A percentile compares a stretch with the other conserved stretches of the same genome.
Evolutionary conservation across 2,888 invertebrate species (phyloP).

Genomic region (Drosophila prostipennis): DNA sequence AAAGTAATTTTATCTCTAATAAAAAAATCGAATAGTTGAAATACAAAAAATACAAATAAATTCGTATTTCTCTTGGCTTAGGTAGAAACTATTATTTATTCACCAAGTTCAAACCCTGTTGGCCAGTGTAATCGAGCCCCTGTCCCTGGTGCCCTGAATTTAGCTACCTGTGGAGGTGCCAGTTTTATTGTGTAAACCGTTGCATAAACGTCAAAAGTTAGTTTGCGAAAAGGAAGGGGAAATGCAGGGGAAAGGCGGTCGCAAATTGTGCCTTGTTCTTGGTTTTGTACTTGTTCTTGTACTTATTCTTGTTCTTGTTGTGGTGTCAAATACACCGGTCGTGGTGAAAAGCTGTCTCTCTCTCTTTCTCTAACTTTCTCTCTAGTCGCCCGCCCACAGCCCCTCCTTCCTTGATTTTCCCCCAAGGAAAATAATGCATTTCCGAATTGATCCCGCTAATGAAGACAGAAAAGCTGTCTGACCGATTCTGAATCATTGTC

Average conservation of each 20-base stretch:
- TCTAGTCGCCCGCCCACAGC: no score
- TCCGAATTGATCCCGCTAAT: constrained; percentile 28
- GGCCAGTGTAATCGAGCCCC: background rate
- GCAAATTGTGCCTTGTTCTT: constrained; percentile 20
- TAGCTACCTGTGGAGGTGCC: constrained; percentile 39
- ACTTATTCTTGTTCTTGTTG: constrained; percentile 4
- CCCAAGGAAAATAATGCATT: constrained; percentile 21
- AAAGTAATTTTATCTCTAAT: no score
- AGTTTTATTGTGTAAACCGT: constrained; percentile 37
- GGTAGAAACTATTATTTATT: no score
- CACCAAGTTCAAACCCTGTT: background rate
- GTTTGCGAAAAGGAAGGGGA: constrained; percentile 6
- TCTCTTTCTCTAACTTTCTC: background rate
- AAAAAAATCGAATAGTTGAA: no score
- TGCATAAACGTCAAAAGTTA: constrained; percentile 42
- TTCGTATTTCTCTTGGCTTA: no score
- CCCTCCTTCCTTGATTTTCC: background rate
- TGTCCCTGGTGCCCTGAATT: constrained; percentile 4
- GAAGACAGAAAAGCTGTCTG: constrained; percentile 29
- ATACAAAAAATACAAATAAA: no score
- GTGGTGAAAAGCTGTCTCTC: constrained; percentile 34
- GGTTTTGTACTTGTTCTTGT: constrained; percentile 6
- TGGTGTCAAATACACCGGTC: constrained; percentile 30
- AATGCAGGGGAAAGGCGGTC: constrained; percentile 8
- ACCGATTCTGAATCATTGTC: constrained; percentile 27